Evolutionary conservation across 2,888 invertebrate genomes (phyloP).

Genomic region (Idaea straminata): DNA sequence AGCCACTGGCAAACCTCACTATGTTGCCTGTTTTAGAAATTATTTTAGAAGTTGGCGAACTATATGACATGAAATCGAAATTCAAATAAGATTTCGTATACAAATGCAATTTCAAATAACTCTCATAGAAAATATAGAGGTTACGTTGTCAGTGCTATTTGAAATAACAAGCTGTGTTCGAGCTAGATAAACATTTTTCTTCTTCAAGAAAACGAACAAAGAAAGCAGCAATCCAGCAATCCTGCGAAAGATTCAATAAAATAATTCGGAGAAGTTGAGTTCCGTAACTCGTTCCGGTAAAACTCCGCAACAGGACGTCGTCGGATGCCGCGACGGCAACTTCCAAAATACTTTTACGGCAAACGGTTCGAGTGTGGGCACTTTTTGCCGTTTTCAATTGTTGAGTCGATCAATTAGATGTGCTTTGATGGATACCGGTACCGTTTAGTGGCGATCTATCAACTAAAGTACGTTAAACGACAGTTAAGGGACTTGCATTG

Average conservation of each 20-base stretch:
- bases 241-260: slow-evolving; percentile 30
- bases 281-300: slow-evolving; percentile 38
- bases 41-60: not conserved
- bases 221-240: not conserved
- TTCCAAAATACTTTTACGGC: slow-evolving; percentile 43
- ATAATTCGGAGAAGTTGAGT: slow-evolving; percentile 26
- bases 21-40: not conserved
- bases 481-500: slow-evolving; percentile 54
- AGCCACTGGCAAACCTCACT: not conserved
- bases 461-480: slow-evolving; percentile 69
- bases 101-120: not conserved
- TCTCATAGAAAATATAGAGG: not conserved
- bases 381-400: slow-evolving; percentile 73
- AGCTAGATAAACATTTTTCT: not conserved
- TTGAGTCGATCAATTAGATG: slow-evolving; percentile 71
- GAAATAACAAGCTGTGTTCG: not conserved
- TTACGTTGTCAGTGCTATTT: not conserved
- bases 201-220: not conserved
- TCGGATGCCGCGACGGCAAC: slow-evolving; percentile 29
- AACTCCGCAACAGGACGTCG: slow-evolving; percentile 32
- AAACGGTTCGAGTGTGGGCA: slow-evolving; percentile 37
- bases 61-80: not conserved
- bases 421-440: slow-evolving; percentile 74
- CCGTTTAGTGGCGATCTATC: slow-evolving; percentile 68
- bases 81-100: not conserved